phyloP scores from a whole-genome alignment of 2,797 vertebrate genomes.

The Acrossocheilus fasciatus region DNA sequence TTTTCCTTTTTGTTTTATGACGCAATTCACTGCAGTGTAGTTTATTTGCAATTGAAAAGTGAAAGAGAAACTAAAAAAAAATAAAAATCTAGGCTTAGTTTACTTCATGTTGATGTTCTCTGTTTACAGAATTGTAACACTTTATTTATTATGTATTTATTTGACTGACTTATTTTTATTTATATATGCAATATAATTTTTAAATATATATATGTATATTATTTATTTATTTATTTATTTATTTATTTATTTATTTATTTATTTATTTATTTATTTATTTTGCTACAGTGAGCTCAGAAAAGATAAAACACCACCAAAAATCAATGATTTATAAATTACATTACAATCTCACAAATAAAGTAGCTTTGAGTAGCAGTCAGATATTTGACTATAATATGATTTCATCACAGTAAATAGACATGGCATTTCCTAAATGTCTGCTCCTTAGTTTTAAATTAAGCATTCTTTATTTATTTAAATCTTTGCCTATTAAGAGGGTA shows the following conservation, averaged over 20 bases:
- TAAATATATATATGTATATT: no score
- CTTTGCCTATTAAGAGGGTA: not conserved
- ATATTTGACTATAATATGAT: not conserved
- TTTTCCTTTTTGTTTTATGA: not conserved
- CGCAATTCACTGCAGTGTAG: not conserved
- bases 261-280: no score
- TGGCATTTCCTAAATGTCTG: not conserved
- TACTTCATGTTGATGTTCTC: not conserved
- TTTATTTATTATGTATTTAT: no score
- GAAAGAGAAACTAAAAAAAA: not conserved
- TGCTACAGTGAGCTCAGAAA: no score
- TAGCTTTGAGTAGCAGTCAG: not conserved
- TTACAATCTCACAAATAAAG: not conserved
- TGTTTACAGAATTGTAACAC: not conserved
- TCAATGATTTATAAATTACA: not conserved
- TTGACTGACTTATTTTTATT: no score
- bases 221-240: no score
- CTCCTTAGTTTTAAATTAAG: not conserved
- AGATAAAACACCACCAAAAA: not conserved
- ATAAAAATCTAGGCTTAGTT: not conserved
- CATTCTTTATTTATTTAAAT: not conserved
- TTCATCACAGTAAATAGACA: not conserved
- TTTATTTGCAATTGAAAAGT: not conserved
- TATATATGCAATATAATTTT: no score
- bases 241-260: no score